Base-by-base conservation (phyloP, 2,888 invertebrate genomes). In the Pherbina coryleti region DNA sequence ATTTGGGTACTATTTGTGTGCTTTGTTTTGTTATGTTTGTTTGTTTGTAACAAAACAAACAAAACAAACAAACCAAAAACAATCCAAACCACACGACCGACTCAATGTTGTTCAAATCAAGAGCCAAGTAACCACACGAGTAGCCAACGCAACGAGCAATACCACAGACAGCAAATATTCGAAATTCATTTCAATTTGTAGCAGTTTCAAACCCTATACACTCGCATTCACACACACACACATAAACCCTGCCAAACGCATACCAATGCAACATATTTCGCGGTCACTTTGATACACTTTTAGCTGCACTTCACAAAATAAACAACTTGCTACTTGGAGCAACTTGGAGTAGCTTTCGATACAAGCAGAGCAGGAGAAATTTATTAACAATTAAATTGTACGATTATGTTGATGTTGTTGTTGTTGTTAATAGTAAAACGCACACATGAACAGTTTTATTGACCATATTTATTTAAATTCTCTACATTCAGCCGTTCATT, bases 271-370 rank as follows among this genome's bases (percentile, higher is more conserved):
- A 44, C 8, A 44, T 19, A 67, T 67, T 67, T 67, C 67, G 67
- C 44, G 67, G 67, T 67, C 67, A 44, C 19, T 67, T 67, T 44
- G 44, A 67, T 67, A 37, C 34, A 44, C 49, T 19, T 67, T 67
- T 22, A 44, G 49, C 28, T 34, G 64, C 64, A 64, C 28, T 60
- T 22, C 17, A 55, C 55, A 19, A 22, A 44, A 44, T 44, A 44
- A 44, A 44, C 44, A 44, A 44, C 44, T 37, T 7, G 55, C 55
- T 22, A 22, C 22, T 19, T 55, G 2, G 7, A 22, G 1, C n/a
- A n/a, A 7, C 3, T 22, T 55, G 8, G 19, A 22, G 19, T 5
- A 55, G 19, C 55, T 22, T 19, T 11, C 55, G 19, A 1, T 19
- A 9, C 1, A 3, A 22, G 4, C 57, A 19, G 8, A 11, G 57